Evolutionary conservation across 2,888 invertebrate species (phyloP), one percentile per base, ranked within the genome.

Genomic region (Heliconius sara): DNA sequence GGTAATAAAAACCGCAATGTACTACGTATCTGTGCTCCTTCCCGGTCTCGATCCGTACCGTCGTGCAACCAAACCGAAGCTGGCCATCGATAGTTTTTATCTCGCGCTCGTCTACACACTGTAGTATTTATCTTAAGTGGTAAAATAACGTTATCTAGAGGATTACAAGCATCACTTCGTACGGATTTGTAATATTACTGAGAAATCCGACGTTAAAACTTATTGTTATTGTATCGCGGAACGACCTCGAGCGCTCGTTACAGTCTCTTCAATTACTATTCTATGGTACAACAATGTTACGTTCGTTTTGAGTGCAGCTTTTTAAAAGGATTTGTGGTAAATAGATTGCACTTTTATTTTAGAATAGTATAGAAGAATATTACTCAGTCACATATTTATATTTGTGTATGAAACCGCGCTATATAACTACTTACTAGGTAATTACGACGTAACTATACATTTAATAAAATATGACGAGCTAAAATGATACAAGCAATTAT

Each of bases 11-110:
- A 1, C n/a, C 12, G 74, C 74, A 74, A 63, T 74, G 74, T 74
- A 74, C 25, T 13, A 73, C 30, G 30, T 30, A 30, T 30, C 30
- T 30, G 30, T 30, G 30, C 30, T 30, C 30, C 19, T 22, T n/a
- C 9, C 34, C n/a, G 39, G 4, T 19, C 74, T 30, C 30, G 12
- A 22, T 12, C 25, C 65, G 25, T 43, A 13, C 19, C 25, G 25
- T 43, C 75, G 9, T 7, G 0, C 52, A 65, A 22, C 65, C 65
- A 43, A 57, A 43, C 19, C 75, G 30, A 57, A 67, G 43, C 75
- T 39, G 19, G 57, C 66, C 52, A 71, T 70, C 79, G 79, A 79
- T 79, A 70, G 79, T 79, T 76, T 76, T 70, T 76, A 79, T 79
- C 79, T 63, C 75, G 10, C 39, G 70, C 76, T 65, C 70, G 43